Base-by-base conservation (phyloP, 2,797 vertebrate genomes). In the Carapus acus region DNA sequence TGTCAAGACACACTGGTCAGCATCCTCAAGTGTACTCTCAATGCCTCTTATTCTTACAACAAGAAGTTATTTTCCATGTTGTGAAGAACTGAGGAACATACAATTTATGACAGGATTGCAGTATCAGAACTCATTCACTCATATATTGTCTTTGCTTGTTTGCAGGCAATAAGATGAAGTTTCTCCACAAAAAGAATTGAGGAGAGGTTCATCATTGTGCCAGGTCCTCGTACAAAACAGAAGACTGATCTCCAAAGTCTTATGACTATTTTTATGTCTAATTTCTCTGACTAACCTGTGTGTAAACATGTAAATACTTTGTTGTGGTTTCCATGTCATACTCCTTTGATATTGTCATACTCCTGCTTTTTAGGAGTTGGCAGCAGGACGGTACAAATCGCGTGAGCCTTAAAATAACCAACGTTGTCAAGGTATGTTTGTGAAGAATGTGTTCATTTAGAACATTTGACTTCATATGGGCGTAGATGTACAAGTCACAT, bases 181-280 rank as follows among this genome's bases (percentile, higher is more conserved):
- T 97, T 76, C 96, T 98, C 62, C 96, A 98, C 85, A 98, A 98
- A 90, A 98, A 97, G 89, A 98, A 90, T 85, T 98, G 84, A 90
- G 52, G 53, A 59, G 42, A 64, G 23, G 42, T 33, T 47, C 9
- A 68, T 47, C 55, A 39, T 49, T 46, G 22, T 47, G 27, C 46
- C 43, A 50, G 45, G 58, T n/a, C 31, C n/a, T 43, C 40, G 57
- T 66, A 47, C 53, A 62, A 33, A 70, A 53, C 50, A 43, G 67
- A 68, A 61, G 43, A 46, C 27, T 49, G 40, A 58, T 74, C 17
- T 59, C 59, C 59, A 44, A 27, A 50, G 23, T 53, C 45, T 63
- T 47, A 49, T 54, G 54, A 65, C 19, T 52, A 72, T 58, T n/a
- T n/a, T n/a, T 73, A 44, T 73, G 56, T 49, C 42, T 45, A 19